Conservation (phyloP, 1,140 invertebrate genomes). For the Cyrtorhinus lividipennis region DNA sequence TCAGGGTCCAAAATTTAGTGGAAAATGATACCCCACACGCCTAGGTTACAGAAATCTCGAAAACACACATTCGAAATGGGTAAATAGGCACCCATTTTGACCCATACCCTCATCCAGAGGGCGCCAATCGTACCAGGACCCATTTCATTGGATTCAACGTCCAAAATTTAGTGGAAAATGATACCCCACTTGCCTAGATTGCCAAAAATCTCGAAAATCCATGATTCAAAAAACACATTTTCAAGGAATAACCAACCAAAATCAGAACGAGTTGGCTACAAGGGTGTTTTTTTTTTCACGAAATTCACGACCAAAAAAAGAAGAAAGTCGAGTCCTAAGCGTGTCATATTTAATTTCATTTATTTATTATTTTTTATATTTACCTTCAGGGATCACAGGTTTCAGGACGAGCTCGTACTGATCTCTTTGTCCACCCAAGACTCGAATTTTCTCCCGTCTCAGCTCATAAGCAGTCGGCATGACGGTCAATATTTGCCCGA, state of each 20-base stretch:
- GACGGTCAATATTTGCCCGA: slow-evolving; percentile 74
- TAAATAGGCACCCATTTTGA: too few relatives aligned
- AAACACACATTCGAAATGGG: too few relatives aligned
- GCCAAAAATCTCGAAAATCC: background rate
- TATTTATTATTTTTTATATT: too few relatives aligned
- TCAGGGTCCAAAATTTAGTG: too few relatives aligned
- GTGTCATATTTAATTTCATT: too few relatives aligned
- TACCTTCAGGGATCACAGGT: slow-evolving; percentile 13
- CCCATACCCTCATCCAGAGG: too few relatives aligned
- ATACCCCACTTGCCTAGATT: background rate
- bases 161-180: too few relatives aligned
- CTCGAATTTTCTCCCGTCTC: slow-evolving; percentile 56
- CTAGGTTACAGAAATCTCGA: too few relatives aligned
- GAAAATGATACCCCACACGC: too few relatives aligned
- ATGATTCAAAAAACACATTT: background rate
- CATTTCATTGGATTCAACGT: too few relatives aligned
- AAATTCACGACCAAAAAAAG: background rate
- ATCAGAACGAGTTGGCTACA: slow-evolving; percentile 28
- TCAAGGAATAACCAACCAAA: slow-evolving; percentile 4
- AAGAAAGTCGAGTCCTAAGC: too few relatives aligned
- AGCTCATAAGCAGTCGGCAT: slow-evolving; percentile 66
- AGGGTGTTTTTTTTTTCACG: background rate
- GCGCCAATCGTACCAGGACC: too few relatives aligned
- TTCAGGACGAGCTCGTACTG: slow-evolving; percentile 36
- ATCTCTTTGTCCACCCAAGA: slow-evolving; percentile 43